phyloP scores from a whole-genome alignment of 2,888 invertebrate species.

The Conus canariensis region DNA sequence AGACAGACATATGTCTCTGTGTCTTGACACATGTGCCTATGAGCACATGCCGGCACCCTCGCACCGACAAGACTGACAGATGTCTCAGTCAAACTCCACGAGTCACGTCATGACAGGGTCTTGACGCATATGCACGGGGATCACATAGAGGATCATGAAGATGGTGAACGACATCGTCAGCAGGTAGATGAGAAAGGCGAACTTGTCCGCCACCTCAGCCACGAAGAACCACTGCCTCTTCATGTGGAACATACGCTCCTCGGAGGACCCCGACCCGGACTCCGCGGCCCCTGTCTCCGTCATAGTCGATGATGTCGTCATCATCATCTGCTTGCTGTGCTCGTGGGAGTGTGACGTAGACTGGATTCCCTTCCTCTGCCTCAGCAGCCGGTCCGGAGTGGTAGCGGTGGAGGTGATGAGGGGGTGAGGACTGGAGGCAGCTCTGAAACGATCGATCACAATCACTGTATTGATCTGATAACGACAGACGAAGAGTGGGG shows the following conservation, averaged over 20 bases:
- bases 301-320: not conserved
- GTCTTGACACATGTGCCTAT: not conserved
- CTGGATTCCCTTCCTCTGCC: not conserved
- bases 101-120: conserved; percentile 28
- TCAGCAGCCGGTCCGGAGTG: not conserved
- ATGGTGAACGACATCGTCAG: conserved; percentile 68
- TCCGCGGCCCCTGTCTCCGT: not conserved
- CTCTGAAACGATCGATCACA: not conserved
- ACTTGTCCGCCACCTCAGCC: conserved; percentile 71
- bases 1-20: not conserved
- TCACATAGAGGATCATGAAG: conserved; percentile 62
- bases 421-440: not conserved
- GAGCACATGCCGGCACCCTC: too few species aligned
- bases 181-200: conserved; percentile 68
- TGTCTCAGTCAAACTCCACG: not conserved
- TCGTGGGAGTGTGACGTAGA: not conserved
- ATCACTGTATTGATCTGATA: not conserved
- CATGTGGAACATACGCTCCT: conserved; percentile 44
- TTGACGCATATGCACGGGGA: conserved; percentile 52
- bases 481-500: too few species aligned
- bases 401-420: not conserved
- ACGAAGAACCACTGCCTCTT: conserved; percentile 72
- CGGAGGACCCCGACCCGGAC: not conserved
- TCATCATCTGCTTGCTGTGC: not conserved
- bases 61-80: too few species aligned